Conservation (phyloP, 2,797 vertebrate genomes). For the Eulemur albifrons region DNA sequence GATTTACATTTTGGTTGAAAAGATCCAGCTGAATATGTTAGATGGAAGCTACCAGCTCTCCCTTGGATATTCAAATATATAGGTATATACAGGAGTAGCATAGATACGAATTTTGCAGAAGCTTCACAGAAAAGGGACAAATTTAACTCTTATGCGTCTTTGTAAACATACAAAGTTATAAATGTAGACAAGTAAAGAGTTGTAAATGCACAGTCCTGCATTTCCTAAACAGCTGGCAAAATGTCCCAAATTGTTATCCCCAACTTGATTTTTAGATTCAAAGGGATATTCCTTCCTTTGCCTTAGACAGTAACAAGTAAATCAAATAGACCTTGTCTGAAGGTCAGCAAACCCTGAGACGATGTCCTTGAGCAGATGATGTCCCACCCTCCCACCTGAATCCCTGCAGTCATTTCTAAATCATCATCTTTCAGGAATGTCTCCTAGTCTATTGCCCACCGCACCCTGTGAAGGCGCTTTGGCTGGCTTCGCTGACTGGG, state of each 20-base stretch:
- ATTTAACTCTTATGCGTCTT: neutral
- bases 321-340: neutral
- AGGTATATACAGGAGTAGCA: neutral
- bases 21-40: conserved; percentile 43
- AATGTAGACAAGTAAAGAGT: neutral
- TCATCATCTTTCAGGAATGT: neutral
- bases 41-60: conserved; percentile 32
- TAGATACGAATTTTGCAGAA: conserved; percentile 33
- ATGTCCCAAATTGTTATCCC: neutral
- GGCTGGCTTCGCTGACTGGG: neutral
- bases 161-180: neutral
- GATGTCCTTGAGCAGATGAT: neutral
- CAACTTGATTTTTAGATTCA: neutral
- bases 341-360: neutral
- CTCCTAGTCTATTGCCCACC: neutral
- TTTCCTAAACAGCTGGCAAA: conserved; percentile 37
- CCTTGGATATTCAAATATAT: neutral
- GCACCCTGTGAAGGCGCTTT: neutral
- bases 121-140: neutral
- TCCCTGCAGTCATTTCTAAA: neutral
- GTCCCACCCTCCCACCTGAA: neutral
- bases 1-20: conserved; percentile 59
- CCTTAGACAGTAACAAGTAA: neutral
- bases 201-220: neutral
- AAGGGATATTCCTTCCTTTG: neutral